Base-by-base conservation (phyloP, 2,888 invertebrate genomes). In the Melinaea marsaeus region DNA sequence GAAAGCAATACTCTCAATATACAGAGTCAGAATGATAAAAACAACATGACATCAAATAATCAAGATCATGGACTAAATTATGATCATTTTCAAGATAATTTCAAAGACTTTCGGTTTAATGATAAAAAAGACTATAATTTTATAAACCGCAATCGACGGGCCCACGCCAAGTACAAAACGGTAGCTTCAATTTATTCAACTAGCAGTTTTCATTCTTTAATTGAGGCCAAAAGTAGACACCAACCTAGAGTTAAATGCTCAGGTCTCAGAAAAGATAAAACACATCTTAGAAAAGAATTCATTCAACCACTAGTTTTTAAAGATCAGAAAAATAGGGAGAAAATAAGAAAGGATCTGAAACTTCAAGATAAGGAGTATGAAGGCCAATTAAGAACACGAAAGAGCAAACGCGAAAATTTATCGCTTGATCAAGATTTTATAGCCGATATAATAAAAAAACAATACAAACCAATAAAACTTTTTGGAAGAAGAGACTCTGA, bases 381-480 rank as follows among this genome's bases (percentile, higher is more conserved):
- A 3, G 48, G 46, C 45, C 57, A 58, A 9, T 63, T 62, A 57
- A 63, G 73, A 69, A 63, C 51, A 42, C 63, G 60, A 7, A 51
- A 51, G 54, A 68, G 64, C 63, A 68, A 62, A 64, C 62, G 74
- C 61, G 66, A 65, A 13, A 62, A 63, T 55, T 65, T 70, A 51
- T 76, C 80, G 58, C 60, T 87, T 13, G 85, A 88, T 69, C 71
- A 81, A 63, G 80, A 86, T 58, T 90, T 82, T 66, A 90, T 89
- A 71, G 79, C 80, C 34, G 86, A 88, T 61, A 85, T 90, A 64
- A 87, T 90, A 46, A 80, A 72, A 67, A 76, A 78, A 60, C 90
- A 90, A 72, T 90, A 90, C 64, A 83, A 74, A 63, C 89, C 88
- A 4, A 71, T 84, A 0, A 84, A 81, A 72, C 71, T 86, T 71